Base-by-base conservation (phyloP, 1,140 invertebrate species). In the Drosophila nasuta region DNA sequence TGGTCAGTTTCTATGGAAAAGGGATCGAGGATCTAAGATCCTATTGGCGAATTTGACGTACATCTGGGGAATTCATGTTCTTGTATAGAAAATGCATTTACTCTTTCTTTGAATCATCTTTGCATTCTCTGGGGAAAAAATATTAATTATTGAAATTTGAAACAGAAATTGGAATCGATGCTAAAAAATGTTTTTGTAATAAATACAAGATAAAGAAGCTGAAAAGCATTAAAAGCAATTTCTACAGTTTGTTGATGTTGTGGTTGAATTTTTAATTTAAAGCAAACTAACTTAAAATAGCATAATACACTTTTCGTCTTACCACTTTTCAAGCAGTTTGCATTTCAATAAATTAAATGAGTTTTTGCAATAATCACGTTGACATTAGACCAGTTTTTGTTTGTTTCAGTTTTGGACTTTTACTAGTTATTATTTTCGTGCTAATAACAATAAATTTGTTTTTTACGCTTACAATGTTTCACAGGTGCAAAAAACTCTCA, bases 251-350 rank as follows among this genome's bases (percentile, higher is more conserved):
- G 43, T 75, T 17, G 20, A 25, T 25, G 3, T 25, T 57, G 51
- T 69, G 43, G 67, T 57, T 79, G 65, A 57, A 69, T 51, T 77
- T 80, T 86, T 88, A 75, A 88, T 83, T 77, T 71, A 71, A 81
- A 58, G 77, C 69, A 88, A 82, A 54, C 82, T 35, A 60, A 76
- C 38, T 72, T 68, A 75, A 69, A 80, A 87, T 80, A 75, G 83
- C 80, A 78, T 88, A 88, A 88, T 89, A 88, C 85, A 87, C 77
- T 45, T 38, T 8, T 64, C 66, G 51, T 68, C 66, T 60, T 66
- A 67, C 77, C 67, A 78, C 79, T 79, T 78, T 64, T 43, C 13
- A 79, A 82, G 82, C 82, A 71, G 83, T 49, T 70, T 48, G 46
- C 43, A 41, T 33, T 58, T 76, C 38, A 74, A 77, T 83, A 80